phyloP scores from a whole-genome alignment of 2,113 vertebrate species.

The Argyrosomus japonicus region DNA sequence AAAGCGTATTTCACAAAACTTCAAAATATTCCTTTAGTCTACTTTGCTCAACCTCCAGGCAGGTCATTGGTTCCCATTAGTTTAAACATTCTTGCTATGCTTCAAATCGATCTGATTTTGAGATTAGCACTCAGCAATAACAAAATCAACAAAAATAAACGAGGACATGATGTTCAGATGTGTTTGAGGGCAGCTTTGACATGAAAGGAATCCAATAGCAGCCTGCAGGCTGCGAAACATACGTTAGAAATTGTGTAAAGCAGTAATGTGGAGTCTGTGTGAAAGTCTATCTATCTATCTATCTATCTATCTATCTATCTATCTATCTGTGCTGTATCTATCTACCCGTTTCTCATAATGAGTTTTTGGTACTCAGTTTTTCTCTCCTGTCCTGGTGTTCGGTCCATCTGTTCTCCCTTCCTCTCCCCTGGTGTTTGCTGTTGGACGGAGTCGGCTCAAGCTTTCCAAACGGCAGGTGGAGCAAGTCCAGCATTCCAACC shows the following conservation, averaged over 20 bases:
- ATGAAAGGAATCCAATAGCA: not conserved
- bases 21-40: not conserved
- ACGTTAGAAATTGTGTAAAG: not conserved
- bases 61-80: not conserved
- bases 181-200: not conserved
- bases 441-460: constrained; percentile 71
- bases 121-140: not conserved
- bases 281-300: not conserved
- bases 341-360: not conserved
- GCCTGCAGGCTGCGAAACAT: not conserved
- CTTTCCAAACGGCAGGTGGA: constrained; percentile 82
- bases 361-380: constrained; percentile 49
- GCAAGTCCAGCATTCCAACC: constrained; percentile 80
- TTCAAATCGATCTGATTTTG: not conserved
- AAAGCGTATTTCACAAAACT: not conserved
- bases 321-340: not conserved
- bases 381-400: constrained; percentile 65
- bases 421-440: constrained; percentile 74
- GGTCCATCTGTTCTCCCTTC: constrained; percentile 76
- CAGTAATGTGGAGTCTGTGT: not conserved
- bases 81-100: not conserved
- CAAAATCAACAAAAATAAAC: not conserved
- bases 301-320: not conserved
- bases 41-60: not conserved
- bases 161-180: not conserved